Conservation (phyloP, 2,113 vertebrate genomes). For the Sinocyclocheilus grahami region DNA sequence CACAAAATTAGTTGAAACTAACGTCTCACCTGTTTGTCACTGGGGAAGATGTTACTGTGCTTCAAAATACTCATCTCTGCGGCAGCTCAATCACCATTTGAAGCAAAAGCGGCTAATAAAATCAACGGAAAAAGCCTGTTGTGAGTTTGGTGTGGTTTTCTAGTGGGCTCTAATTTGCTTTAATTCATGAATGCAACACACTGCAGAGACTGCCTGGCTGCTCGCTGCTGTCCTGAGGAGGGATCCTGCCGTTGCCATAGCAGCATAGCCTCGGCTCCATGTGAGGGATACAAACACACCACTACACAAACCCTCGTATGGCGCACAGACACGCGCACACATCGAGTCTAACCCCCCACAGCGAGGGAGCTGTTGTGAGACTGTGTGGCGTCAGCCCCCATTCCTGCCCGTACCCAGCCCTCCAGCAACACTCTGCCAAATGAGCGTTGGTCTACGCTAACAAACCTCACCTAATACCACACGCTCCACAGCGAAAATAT, state of each 20-base stretch:
- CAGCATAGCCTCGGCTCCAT: constrained; percentile 70
- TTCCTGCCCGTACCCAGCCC: constrained; percentile 52
- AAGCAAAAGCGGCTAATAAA: constrained; percentile 41
- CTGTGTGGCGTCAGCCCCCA: constrained; percentile 49
- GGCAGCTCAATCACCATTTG: constrained; percentile 9
- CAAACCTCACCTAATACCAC: constrained; percentile 49
- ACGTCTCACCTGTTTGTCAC: background rate
- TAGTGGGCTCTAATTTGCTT: constrained; percentile 72
- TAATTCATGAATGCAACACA: constrained; percentile 71
- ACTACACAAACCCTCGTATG: constrained; percentile 37
- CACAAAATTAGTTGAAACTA: background rate
- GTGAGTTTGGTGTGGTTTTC: constrained; percentile 69
- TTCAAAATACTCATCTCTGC: constrained; percentile 13
- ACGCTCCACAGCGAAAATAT: constrained; percentile 45
- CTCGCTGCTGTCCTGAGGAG: constrained; percentile 76
- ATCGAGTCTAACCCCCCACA: constrained; percentile 55
- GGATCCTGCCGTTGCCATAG: constrained; percentile 80
- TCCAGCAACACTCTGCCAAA: constrained; percentile 50
- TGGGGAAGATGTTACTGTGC: background rate
- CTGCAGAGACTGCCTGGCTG: constrained; percentile 64
- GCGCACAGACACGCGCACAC: constrained; percentile 49
- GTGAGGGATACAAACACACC: constrained; percentile 57
- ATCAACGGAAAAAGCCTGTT: constrained; percentile 37
- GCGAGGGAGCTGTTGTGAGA: constrained; percentile 57
- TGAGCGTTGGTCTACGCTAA: constrained; percentile 20